Evolutionary conservation across 1,140 invertebrate species (phyloP).

Genomic region (Delia radicum): DNA sequence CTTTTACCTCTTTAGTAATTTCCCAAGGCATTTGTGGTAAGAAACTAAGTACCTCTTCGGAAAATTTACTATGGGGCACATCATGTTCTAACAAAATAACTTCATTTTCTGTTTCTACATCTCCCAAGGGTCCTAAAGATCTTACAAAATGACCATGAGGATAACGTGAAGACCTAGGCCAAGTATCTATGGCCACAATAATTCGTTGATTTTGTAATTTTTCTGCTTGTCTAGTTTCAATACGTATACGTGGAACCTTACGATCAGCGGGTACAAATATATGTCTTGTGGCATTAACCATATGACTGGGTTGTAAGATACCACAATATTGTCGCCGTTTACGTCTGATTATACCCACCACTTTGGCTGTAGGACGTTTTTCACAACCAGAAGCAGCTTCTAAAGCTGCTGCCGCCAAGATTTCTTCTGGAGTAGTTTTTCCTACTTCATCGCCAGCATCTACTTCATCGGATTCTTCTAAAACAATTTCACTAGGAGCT

Average conservation of each 20-base stretch:
- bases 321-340: conserved; percentile 98
- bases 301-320: conserved; percentile 77
- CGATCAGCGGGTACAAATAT: conserved; percentile 89
- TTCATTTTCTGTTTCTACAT: conserved; percentile 93
- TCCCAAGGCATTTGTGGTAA: conserved; percentile 89
- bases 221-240: conserved; percentile 87
- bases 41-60: conserved; percentile 89
- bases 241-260: conserved; percentile 86
- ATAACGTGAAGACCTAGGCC: conserved; percentile 81
- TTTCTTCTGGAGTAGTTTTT: conserved; percentile 49
- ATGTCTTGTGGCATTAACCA: conserved; percentile 73
- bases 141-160: conserved; percentile 85
- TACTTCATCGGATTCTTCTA: conserved; percentile 74
- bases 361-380: conserved; percentile 72
- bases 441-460: conserved; percentile 69
- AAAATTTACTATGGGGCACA: conserved; percentile 93
- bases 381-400: conserved; percentile 35
- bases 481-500: conserved; percentile 78
- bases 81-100: conserved; percentile 95
- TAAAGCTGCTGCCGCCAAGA: conserved; percentile 8
- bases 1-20: conserved; percentile 75
- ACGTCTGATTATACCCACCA: conserved; percentile 93
- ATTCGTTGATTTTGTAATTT: conserved; percentile 80
- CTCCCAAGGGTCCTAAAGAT: conserved; percentile 74
- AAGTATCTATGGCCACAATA: conserved; percentile 89